Evolutionary conservation across 2,888 invertebrate species (phyloP).

Genomic region (Lysandra bellargus): DNA sequence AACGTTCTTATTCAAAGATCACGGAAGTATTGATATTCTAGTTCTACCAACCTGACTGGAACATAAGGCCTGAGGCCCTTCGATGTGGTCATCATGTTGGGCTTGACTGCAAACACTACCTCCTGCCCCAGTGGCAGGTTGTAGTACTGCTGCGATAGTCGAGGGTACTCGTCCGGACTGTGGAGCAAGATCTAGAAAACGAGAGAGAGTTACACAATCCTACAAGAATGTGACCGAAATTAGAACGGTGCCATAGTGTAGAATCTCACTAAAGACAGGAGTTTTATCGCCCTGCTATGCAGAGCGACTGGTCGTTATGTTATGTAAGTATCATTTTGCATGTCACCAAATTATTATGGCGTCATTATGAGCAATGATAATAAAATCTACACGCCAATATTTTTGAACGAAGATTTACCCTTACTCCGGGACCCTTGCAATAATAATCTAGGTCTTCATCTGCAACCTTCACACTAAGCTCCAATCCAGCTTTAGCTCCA

Average conservation of each 20-base stretch:
- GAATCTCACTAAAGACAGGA: too few relatives aligned
- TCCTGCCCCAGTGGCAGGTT: slow-evolving; percentile 84
- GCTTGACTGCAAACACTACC: slow-evolving; percentile 84
- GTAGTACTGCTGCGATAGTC: slow-evolving; percentile 84
- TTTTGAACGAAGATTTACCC: neutral
- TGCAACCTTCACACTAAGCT: neutral
- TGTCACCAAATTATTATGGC: neutral
- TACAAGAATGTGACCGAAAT: neutral
- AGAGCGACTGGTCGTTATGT: too few relatives aligned
- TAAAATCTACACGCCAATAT: too few relatives aligned
- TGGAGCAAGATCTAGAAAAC: slow-evolving; percentile 79
- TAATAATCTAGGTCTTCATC: slow-evolving; percentile 30
- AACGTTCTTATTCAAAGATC: too few relatives aligned
- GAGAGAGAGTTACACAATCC: neutral
- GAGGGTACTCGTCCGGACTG: slow-evolving; percentile 83
- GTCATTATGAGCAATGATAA: neutral
- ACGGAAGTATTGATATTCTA: neutral
- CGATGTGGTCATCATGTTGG: slow-evolving; percentile 87
- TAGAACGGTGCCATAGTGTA: too few relatives aligned
- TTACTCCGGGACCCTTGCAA: slow-evolving; percentile 29
- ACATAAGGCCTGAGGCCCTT: slow-evolving; percentile 55
- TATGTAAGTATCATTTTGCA: neutral
- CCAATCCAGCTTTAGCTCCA: slow-evolving; percentile 32
- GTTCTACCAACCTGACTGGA: slow-evolving; percentile 20
- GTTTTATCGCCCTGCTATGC: too few relatives aligned